These are phyloP conservation scores for Scatophagus argus DNA, from an alignment of 2,113 vertebrate species.

Conservation along the genomic window DNA sequence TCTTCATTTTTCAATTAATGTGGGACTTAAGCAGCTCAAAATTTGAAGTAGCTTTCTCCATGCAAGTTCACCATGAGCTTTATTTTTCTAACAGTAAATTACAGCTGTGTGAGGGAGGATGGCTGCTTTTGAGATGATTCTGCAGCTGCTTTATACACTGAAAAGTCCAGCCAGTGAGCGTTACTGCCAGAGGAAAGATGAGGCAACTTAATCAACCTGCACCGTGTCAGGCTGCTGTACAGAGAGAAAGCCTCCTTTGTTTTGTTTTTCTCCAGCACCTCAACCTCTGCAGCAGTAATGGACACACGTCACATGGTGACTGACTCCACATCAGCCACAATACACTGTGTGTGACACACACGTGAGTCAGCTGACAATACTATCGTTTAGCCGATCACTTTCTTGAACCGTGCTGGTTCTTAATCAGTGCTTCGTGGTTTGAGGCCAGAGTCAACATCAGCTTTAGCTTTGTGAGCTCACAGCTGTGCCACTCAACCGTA, in stretches of 20 bases:
- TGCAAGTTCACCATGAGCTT: conserved; percentile 8
- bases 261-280: conserved; percentile 50
- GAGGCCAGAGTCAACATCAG: conserved; percentile 61
- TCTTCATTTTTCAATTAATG: neutral
- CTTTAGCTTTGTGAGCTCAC: conserved; percentile 37
- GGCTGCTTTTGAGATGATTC: conserved; percentile 27
- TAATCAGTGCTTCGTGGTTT: conserved; percentile 59
- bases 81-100: conserved; percentile 30
- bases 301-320: conserved; percentile 30
- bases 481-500: conserved; percentile 10
- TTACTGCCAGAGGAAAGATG: conserved; percentile 30
- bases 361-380: conserved; percentile 38
- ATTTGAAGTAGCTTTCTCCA: too few relatives aligned
- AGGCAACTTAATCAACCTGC: conserved; percentile 46
- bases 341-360: neutral
- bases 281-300: conserved; percentile 24
- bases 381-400: conserved; percentile 20
- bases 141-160: conserved; percentile 13
- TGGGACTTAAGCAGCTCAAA: too few relatives aligned
- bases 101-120: conserved; percentile 33
- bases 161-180: conserved; percentile 19
- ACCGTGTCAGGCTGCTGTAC: conserved; percentile 8
- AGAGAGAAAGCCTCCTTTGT: conserved; percentile 59
- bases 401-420: conserved; percentile 27
- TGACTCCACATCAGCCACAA: conserved; percentile 26